Evolutionary conservation across 2,888 invertebrate species (phyloP), one percentile per base, ranked within the genome.

Genomic region (Oxytorus armatus): DNA sequence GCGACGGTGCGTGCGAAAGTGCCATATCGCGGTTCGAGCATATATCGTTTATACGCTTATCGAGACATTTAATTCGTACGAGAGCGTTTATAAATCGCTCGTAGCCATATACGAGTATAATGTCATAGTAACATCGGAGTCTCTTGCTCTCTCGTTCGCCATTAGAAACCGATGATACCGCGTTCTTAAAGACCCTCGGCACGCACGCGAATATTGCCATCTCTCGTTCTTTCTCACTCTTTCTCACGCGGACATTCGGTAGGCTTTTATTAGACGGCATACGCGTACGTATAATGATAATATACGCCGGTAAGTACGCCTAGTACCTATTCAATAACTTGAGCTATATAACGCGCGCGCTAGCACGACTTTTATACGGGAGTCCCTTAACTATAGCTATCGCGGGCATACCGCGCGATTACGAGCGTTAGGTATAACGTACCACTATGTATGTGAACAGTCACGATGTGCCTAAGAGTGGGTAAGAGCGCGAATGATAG

Each of bases 161-260:
- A 72, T 77, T 53, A 57, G 39, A 42, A 39, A 18, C 42, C 76
- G 36, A 69, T 61, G 69, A 76, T 72, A 70, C 14, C 39, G 10
- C 49, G 47, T 57, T 18, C n/a, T 65, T 49, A 14, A 29, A 23
- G 53, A 51, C 16, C 53, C 21, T 39, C 5, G 1, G 44, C 23
- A 61, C 29, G 55, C 29, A 36, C 33, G 23, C 42, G 5, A 16
- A n/a, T n/a, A 3, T n/a, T 14, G 14, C 33, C 21, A n/a, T 61
- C 14, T 18, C 51, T 18, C 36, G 14, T 33, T 11, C 36, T 44
- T 44, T 39, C 21, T 59, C 18, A n/a, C n/a, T 11, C 36, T 44
- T 44, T 44, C 14, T 2, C 2, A 8, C 44, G 14, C 53, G n/a
- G 8, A 14, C 39, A 36, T 59, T 39, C 49, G 10, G 36, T 61